phyloP scores from a whole-genome alignment of 1,140 invertebrate genomes.

The Sycophaga agraensis region DNA sequence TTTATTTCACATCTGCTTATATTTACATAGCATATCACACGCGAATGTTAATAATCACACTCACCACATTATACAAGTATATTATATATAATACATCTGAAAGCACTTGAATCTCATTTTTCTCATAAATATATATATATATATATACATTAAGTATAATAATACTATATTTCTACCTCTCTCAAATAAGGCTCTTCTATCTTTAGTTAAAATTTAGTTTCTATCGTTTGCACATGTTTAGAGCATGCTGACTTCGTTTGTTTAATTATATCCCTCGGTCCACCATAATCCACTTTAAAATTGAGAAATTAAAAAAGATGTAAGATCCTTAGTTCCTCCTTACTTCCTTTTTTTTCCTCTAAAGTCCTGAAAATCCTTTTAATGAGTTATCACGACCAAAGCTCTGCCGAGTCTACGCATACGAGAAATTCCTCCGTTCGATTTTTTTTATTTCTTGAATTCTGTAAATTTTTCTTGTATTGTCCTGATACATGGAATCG shows the following conservation, averaged over 20 bases:
- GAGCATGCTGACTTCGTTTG: slow-evolving; percentile 56
- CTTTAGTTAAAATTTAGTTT: slow-evolving; percentile 59
- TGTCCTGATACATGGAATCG: too few species aligned
- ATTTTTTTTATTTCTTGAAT: too few species aligned
- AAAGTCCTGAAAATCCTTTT: slow-evolving; percentile 20
- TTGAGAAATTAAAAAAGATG: slow-evolving; percentile 6
- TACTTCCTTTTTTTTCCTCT: not conserved
- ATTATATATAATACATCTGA: slow-evolving; percentile 34
- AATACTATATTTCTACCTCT: slow-evolving; percentile 50
- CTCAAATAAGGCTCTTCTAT: slow-evolving; percentile 58
- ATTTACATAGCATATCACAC: slow-evolving; percentile 13
- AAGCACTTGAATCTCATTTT: slow-evolving; percentile 32
- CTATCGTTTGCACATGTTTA: slow-evolving; percentile 60
- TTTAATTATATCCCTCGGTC: slow-evolving; percentile 48
- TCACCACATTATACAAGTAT: slow-evolving; percentile 32
- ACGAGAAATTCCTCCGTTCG: too few species aligned
- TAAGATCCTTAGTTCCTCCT: not conserved
- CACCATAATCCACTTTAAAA: slow-evolving; percentile 32
- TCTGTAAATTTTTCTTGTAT: too few species aligned
- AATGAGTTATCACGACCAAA: slow-evolving; percentile 14
- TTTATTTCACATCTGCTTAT: slow-evolving; percentile 16
- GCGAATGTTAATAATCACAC: slow-evolving; percentile 6
- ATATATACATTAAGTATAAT: slow-evolving; percentile 44
- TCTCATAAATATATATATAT: slow-evolving; percentile 43
- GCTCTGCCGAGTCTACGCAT: slow-evolving; percentile 50